Evolutionary conservation across 1,140 invertebrate species (phyloP).

Genomic region (Oncopodura yosiiana): DNA sequence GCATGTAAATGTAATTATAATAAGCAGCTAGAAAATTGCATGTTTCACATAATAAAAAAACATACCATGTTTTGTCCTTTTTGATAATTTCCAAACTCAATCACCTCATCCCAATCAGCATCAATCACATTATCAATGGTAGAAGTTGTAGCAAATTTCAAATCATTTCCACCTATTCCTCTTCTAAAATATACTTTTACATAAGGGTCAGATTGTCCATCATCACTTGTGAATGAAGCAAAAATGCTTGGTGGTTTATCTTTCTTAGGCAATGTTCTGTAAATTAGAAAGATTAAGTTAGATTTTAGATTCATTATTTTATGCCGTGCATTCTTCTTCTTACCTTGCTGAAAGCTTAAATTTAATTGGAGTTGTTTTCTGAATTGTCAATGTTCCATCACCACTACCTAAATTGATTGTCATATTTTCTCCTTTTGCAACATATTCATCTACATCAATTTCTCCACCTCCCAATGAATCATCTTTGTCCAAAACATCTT

Average conservation of each 20-base stretch:
- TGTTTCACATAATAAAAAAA: too few relatives aligned
- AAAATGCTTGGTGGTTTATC: conserved; percentile 10
- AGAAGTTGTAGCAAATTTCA: conserved; percentile 21
- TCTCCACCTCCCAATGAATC: conserved; percentile 20
- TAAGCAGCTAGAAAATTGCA: too few relatives aligned
- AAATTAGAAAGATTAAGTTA: background rate
- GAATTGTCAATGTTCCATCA: conserved; percentile 15
- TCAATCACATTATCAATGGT: conserved; percentile 19
- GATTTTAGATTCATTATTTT: background rate
- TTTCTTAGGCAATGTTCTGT: conserved; percentile 10
- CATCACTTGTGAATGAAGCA: conserved; percentile 11
- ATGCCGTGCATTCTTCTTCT: background rate
- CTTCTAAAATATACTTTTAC: conserved; percentile 18
- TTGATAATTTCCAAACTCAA: conserved; percentile 26
- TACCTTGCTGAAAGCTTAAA: conserved; percentile 17
- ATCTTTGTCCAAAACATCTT: conserved; percentile 21
- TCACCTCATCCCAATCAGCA: conserved; percentile 18
- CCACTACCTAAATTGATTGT: conserved; percentile 9
- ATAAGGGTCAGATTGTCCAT: conserved; percentile 8
- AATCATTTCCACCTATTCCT: conserved; percentile 15
- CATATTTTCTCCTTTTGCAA: conserved; percentile 15
- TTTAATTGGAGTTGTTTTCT: conserved; percentile 21
- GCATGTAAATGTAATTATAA: too few relatives aligned
- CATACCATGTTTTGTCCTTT: conserved; percentile 12
- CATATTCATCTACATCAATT: conserved; percentile 25